Percentiles rank a stretch among this genome's conserved stretches.
These are phyloP conservation scores for Patella ulyssiponensis DNA, from an alignment of 2,888 invertebrate species.

Conservation along the genomic window DNA sequence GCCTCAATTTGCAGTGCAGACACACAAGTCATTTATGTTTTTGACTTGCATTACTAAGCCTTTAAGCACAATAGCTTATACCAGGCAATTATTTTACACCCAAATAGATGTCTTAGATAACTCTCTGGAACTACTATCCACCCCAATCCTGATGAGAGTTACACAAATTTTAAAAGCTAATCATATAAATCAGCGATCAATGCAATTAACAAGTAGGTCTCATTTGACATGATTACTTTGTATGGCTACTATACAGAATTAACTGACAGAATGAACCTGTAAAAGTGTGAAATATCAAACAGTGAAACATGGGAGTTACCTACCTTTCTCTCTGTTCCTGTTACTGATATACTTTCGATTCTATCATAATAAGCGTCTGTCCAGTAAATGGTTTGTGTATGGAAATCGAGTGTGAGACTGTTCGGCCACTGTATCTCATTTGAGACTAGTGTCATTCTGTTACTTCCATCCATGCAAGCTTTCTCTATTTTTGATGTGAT, in stretches of 20 bases:
- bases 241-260: background rate
- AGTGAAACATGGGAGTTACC: background rate
- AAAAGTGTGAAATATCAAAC: no score
- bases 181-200: no score
- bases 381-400: slow-evolving; percentile 46
- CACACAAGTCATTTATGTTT: no score
- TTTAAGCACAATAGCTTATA: no score
- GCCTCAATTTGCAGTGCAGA: no score
- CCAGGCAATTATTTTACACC: no score
- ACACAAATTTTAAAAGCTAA: no score
- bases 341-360: slow-evolving; percentile 42
- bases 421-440: slow-evolving; percentile 81
- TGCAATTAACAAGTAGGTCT: background rate
- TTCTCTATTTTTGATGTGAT: slow-evolving; percentile 89
- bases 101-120: no score
- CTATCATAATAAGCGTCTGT: slow-evolving; percentile 51
- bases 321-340: slow-evolving; percentile 30
- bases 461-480: slow-evolving; percentile 95
- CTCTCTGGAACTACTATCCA: no score
- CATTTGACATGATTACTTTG: background rate
- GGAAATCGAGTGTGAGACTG: slow-evolving; percentile 79
- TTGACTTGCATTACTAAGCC: no score
- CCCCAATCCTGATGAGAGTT: no score
- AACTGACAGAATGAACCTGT: background rate
- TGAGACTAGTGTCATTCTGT: slow-evolving; percentile 78